Evolutionary conservation across 2,797 vertebrate genomes (phyloP).

Genomic region (Pseudomugil gertrudae): DNA sequence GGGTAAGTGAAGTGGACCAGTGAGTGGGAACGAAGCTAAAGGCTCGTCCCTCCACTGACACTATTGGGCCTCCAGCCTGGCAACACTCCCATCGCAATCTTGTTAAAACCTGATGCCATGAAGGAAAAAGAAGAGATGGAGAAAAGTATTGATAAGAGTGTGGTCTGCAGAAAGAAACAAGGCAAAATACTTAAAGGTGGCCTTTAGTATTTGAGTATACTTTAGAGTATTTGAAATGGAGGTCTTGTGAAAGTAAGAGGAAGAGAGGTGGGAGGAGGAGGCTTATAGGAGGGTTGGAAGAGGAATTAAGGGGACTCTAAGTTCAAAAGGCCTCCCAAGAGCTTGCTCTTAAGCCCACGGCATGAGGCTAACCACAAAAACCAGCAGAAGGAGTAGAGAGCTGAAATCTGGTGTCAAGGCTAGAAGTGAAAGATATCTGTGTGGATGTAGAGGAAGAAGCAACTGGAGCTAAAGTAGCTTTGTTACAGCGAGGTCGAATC

Average conservation of each 20-base stretch:
- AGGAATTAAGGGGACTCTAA: slow-evolving; percentile 59
- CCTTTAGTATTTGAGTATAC: too few relatives aligned
- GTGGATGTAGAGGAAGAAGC: slow-evolving; percentile 15
- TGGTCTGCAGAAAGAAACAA: slow-evolving; percentile 12
- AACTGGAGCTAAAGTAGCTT: slow-evolving; percentile 14
- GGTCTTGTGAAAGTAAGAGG: slow-evolving; percentile 53
- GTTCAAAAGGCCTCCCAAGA: slow-evolving; percentile 64
- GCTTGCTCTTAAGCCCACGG: slow-evolving; percentile 60
- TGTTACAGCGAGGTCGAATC: slow-evolving; percentile 6
- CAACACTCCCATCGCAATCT: slow-evolving; percentile 70
- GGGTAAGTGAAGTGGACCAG: slow-evolving; percentile 68
- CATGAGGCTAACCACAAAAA: slow-evolving; percentile 69
- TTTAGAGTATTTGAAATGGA: slow-evolving; percentile 38
- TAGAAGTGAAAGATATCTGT: slow-evolving; percentile 42
- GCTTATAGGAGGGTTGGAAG: slow-evolving; percentile 34
- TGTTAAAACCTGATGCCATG: slow-evolving; percentile 72
- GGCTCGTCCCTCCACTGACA: slow-evolving; percentile 64
- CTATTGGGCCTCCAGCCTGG: slow-evolving; percentile 65
- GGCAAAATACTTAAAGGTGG: slow-evolving; percentile 20
- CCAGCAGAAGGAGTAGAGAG: slow-evolving; percentile 34
- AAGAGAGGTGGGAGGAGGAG: slow-evolving; percentile 23
- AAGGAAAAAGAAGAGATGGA: slow-evolving; percentile 28
- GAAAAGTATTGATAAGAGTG: slow-evolving; percentile 27
- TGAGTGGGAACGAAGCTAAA: slow-evolving; percentile 60
- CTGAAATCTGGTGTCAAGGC: slow-evolving; percentile 38